Evolutionary conservation across 2,797 vertebrate species (phyloP), one percentile per base, ranked within the genome.

Genomic region (Erpetoichthys calabaricus): DNA sequence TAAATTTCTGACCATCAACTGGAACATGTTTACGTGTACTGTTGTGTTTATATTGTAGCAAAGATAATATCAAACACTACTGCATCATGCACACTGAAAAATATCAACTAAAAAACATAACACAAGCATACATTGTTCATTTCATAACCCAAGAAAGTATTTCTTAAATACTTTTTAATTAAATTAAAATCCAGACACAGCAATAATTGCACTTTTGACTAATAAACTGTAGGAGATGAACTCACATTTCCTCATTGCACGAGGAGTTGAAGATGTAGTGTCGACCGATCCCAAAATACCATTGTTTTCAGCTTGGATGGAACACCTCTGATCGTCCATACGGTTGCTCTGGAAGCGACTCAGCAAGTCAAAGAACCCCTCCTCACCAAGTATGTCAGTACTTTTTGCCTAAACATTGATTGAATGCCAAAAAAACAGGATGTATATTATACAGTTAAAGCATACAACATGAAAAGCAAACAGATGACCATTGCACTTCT

Each of bases 341-440:
- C 94, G 87, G 71, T 90, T 98, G 79, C 93, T 97, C 73, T 99
- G 95, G 79, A 99, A 97, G 51, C 91, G 86, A 65, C 92, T 96
- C 61, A 99, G 76, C 57, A 98, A 81, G 70, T 98, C 95, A 69
- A 99, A 96, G 80, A 99, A 97, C 6, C 90, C 90, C 68, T 98
- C 93, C 0, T 97, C 92, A 62, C 90, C 90, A 47, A 89, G 57
- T 51, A 78, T 68, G 54, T 94, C 91, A 0, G 76, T 76, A 63
- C 78, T 86, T 57, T 68, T 78, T 64, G 85, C 84, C 94, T 99
- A 70, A 57, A 52, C 6, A 55, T 53, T 45, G 51, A 47, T 9
- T 2, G 7, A 8, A 7, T 3, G 42, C 8, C 44, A 8, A 7
- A n/a, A 47, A 44, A 45, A 51, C 53, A 25, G 2, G 2, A 25